Conservation (phyloP, 2,888 invertebrate species). For the Metacarcinus magister region DNA sequence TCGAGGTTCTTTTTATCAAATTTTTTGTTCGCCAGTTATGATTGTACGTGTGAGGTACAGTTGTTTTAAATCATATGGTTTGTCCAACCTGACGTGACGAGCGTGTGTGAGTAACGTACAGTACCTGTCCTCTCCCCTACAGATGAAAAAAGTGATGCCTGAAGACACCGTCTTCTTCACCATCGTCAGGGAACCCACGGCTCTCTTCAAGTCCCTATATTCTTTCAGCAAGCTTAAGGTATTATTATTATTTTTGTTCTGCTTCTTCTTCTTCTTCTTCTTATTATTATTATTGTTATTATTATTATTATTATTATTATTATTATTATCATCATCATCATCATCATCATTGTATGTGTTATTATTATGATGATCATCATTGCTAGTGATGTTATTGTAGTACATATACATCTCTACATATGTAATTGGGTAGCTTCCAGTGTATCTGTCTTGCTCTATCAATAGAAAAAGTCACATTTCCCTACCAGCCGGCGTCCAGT, state of each 20-base stretch:
- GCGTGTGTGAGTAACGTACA: not conserved
- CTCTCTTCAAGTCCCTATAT: constrained; percentile 83
- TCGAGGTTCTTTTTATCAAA: too few species aligned
- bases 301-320: not conserved
- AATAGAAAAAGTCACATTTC: too few species aligned
- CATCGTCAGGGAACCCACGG: constrained; percentile 83
- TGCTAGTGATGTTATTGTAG: too few species aligned
- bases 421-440: not conserved
- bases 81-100: too few species aligned
- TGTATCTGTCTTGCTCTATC: too few species aligned
- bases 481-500: too few species aligned
- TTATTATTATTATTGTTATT: not conserved
- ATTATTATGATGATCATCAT: not conserved
- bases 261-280: not conserved
- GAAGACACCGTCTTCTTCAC: constrained; percentile 83
- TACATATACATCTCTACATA: not conserved
- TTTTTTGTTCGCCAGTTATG: too few species aligned
- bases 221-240: constrained; percentile 83
- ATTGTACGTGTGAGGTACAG: too few species aligned
- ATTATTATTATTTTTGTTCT: not conserved
- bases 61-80: too few species aligned
- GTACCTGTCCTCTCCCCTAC: not conserved
- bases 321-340: not conserved
- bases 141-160: constrained; percentile 75
- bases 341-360: not conserved